A percentile compares a stretch with the other conserved stretches of the same genome.
Conservation (phyloP, 2,888 invertebrate species). For the Stenotaenia linearis region DNA sequence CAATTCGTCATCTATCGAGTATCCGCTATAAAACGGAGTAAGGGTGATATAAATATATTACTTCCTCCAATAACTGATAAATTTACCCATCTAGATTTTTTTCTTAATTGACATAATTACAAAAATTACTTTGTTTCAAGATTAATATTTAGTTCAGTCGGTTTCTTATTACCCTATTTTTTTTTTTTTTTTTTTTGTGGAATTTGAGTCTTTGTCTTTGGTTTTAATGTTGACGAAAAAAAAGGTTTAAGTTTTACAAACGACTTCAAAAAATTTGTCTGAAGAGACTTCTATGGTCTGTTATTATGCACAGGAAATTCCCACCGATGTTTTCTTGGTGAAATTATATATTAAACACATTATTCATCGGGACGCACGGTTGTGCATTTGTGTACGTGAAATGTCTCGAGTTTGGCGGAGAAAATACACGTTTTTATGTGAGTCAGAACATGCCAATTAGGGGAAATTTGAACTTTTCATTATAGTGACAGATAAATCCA, state of each 20-base stretch:
- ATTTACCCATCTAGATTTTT: no score
- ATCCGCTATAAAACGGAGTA: no score
- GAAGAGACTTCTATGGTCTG: neutral
- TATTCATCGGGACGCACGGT: constrained; percentile 15
- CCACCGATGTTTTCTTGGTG: constrained; percentile 26
- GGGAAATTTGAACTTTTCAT: constrained; percentile 26
- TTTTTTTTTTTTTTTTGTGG: neutral
- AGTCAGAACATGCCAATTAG: neutral
- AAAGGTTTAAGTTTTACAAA: neutral
- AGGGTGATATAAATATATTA: no score
- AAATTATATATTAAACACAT: constrained; percentile 23
- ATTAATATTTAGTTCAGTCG: neutral
- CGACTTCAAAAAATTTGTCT: constrained; percentile 17
- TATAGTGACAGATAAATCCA: constrained; percentile 19
- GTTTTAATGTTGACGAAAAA: neutral
- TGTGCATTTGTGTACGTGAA: neutral
- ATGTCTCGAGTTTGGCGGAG: constrained; percentile 24
- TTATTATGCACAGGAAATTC: constrained; percentile 26
- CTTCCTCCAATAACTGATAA: no score
- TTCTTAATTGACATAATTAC: no score
- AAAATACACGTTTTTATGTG: constrained; percentile 4
- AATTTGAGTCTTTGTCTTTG: neutral
- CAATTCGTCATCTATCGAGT: no score
- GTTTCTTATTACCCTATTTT: neutral
- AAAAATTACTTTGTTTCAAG: neutral